These are phyloP conservation scores for Lasioglossum leucozonium DNA, from an alignment of 2,888 invertebrate genomes.

Conservation along the genomic window DNA sequence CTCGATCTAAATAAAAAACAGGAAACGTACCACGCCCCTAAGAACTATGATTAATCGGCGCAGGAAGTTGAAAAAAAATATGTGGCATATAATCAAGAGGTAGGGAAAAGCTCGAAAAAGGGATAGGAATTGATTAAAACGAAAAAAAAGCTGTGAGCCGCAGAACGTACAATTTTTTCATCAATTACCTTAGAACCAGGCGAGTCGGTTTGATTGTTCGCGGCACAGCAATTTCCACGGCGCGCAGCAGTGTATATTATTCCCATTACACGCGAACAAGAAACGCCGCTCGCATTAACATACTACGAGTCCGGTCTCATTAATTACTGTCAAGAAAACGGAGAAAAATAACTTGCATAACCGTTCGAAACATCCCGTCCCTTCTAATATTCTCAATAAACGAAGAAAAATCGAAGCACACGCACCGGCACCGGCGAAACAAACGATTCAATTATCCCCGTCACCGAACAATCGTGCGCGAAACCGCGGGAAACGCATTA, in stretches of 20 bases:
- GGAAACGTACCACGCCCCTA: neutral
- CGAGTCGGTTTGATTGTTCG: conserved; percentile 2
- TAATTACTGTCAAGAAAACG: conserved; percentile 13
- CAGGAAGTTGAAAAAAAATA: neutral
- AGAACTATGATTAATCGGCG: neutral
- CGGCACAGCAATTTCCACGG: conserved; percentile 1
- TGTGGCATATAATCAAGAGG: neutral
- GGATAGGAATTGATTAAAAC: neutral
- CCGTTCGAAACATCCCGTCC: conserved; percentile 10
- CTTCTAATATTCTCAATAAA: conserved; percentile 7
- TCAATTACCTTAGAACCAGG: conserved; percentile 1
- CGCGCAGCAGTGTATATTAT: neutral
- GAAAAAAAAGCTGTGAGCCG: neutral
- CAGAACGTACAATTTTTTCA: neutral
- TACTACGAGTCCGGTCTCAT: conserved; percentile 14
- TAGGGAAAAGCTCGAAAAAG: neutral
- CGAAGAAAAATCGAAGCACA: neutral
- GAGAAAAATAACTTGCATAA: conserved; percentile 15
- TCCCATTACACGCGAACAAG: conserved; percentile 9
- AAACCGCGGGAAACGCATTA: conserved; percentile 4
- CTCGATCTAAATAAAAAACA: neutral
- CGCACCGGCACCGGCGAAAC: conserved; percentile 3
- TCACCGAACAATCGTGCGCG: conserved; percentile 24
- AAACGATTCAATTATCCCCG: conserved; percentile 30
- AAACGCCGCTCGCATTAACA: conserved; percentile 8